Percentiles rank a stretch among this genome's conserved stretches.
Evolutionary conservation across 2,888 invertebrate genomes (phyloP).

Genomic region (Liodrosophila aerea): DNA sequence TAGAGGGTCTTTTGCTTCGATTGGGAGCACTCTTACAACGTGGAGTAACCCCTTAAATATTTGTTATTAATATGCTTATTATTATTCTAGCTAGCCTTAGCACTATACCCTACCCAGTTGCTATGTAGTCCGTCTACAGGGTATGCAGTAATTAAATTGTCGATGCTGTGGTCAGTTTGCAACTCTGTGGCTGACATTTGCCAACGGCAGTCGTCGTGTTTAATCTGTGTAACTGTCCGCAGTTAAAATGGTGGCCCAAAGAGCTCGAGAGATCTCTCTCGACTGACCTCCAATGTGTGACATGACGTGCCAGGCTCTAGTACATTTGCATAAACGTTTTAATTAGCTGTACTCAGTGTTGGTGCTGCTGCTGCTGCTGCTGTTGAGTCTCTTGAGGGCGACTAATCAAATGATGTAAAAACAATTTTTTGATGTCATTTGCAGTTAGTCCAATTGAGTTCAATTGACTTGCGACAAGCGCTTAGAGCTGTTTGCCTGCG

Average conservation of each 20-base stretch:
- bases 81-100: too few relatives aligned
- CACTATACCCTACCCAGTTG: too few relatives aligned
- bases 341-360: conserved; percentile 52
- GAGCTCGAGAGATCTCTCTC: not conserved
- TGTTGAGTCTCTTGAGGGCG: conserved; percentile 31
- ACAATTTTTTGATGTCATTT: conserved; percentile 19
- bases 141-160: conserved; percentile 52
- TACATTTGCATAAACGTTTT: conserved; percentile 69
- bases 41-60: too few relatives aligned
- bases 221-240: conserved; percentile 48
- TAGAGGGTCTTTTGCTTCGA: too few relatives aligned
- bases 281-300: conserved; percentile 44
- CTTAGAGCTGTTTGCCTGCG: conserved; percentile 28
- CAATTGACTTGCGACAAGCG: conserved; percentile 62
- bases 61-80: too few relatives aligned
- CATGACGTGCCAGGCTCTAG: conserved; percentile 44
- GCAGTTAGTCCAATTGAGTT: conserved; percentile 54
- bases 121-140: not conserved
- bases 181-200: conserved; percentile 41
- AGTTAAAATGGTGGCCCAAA: not conserved
- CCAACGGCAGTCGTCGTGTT: conserved; percentile 45
- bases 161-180: conserved; percentile 32
- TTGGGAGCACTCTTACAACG: too few relatives aligned
- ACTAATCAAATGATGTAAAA: conserved; percentile 52
- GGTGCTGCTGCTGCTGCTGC: conserved; percentile 11